phyloP scores from a whole-genome alignment of 2,797 vertebrate genomes.

The Acanthis flammea region DNA sequence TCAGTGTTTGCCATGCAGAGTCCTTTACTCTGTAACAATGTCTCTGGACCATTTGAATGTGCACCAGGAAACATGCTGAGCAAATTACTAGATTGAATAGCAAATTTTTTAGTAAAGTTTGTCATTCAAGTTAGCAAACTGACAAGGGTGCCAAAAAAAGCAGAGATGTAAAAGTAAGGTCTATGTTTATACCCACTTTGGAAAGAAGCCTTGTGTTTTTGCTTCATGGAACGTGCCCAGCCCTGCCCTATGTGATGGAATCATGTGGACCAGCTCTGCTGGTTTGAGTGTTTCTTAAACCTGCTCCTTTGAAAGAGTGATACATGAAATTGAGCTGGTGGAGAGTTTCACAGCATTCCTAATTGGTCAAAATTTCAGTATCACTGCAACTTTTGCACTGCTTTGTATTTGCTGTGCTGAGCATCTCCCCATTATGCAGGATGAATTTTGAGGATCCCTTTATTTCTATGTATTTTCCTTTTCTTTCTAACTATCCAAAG shows the following conservation, averaged over 20 bases:
- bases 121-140: not conserved
- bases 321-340: not conserved
- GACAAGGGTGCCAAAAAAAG: not conserved
- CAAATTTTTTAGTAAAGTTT: not conserved
- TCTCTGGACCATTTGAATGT: not conserved
- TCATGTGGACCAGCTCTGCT: not conserved
- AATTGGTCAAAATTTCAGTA: not conserved
- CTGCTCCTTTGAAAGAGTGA: not conserved
- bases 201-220: not conserved
- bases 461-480: not conserved
- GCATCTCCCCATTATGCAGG: not conserved
- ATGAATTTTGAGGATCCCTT: not conserved
- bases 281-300: not conserved
- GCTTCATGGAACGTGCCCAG: not conserved
- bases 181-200: not conserved
- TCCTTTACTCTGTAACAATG: not conserved
- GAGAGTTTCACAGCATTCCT: not conserved
- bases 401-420: not conserved
- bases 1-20: not conserved
- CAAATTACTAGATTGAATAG: not conserved
- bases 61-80: not conserved
- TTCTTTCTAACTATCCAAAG: rapidly evolving
- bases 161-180: not conserved
- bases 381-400: rapidly evolving
- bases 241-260: not conserved